phyloP scores from a whole-genome alignment of 2,797 vertebrate species.

The Dallia pectoralis region DNA sequence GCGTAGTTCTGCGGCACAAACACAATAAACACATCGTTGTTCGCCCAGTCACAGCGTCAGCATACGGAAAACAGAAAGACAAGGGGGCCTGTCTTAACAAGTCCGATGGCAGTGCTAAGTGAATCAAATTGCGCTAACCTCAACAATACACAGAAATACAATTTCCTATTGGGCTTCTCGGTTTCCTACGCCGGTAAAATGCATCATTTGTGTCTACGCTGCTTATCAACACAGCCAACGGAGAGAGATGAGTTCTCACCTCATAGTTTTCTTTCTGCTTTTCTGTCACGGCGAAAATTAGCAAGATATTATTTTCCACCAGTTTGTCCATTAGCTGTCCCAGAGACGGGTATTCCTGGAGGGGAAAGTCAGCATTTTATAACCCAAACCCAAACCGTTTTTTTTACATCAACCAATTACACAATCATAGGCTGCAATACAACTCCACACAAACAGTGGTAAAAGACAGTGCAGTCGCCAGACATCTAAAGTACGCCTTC shows the following conservation, averaged over 20 bases:
- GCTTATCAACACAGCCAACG: background rate
- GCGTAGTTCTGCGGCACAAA: slow-evolving; percentile 84
- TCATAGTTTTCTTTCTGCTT: slow-evolving; percentile 82
- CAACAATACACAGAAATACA: slow-evolving; percentile 28
- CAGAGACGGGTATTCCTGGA: slow-evolving; percentile 93
- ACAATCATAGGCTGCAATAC: background rate
- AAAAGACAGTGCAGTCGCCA: background rate
- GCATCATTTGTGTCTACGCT: background rate
- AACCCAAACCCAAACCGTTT: background rate
- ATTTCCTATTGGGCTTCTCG: slow-evolving; percentile 16
- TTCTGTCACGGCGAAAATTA: slow-evolving; percentile 94
- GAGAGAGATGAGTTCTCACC: slow-evolving; percentile 70
- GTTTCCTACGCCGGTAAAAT: background rate
- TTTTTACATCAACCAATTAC: background rate
- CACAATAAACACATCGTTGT: slow-evolving; percentile 22
- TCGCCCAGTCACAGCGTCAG: background rate
- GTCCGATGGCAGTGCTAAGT: slow-evolving; percentile 44
- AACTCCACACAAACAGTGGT: background rate
- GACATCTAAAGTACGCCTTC: background rate
- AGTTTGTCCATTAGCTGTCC: slow-evolving; percentile 95
- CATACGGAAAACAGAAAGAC: slow-evolving; percentile 9
- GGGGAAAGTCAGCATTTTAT: background rate
- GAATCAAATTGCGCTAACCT: slow-evolving; percentile 42
- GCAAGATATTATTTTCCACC: slow-evolving; percentile 93
- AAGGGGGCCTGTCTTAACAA: slow-evolving; percentile 59